Conservation (phyloP, 2,888 invertebrate genomes). For the Cabera pusaria region DNA sequence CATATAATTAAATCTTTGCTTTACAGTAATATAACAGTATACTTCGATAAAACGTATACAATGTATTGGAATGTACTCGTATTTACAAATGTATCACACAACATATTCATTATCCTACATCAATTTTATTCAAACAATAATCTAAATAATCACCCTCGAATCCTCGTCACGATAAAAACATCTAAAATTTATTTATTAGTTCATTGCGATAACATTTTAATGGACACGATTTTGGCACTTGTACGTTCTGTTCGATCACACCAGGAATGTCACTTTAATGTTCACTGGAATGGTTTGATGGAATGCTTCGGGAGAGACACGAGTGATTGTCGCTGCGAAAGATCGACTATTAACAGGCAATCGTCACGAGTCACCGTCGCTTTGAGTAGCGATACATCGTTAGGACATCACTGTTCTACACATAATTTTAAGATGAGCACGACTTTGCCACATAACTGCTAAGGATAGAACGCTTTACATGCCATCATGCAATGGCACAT, state of each 20-base stretch:
- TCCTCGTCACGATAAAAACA: no score
- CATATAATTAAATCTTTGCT: constrained; percentile 21
- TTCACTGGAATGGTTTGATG: constrained; percentile 33
- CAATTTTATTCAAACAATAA: constrained; percentile 31
- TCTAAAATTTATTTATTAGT: constrained; percentile 52
- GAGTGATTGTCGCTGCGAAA: no score
- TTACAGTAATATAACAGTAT: constrained; percentile 44
- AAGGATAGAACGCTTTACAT: no score
- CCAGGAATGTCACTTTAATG: constrained; percentile 34
- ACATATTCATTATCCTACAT: constrained; percentile 37
- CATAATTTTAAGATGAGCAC: no score
- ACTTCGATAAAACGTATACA: constrained; percentile 68
- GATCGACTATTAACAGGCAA: no score
- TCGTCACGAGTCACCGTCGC: no score
- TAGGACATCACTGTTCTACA: no score
- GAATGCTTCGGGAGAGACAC: constrained; percentile 28
- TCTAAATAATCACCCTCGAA: constrained; percentile 42
- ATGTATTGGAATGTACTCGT: constrained; percentile 45
- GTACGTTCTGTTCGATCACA: constrained; percentile 36
- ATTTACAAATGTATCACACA: constrained; percentile 69
- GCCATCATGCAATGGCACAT: no score
- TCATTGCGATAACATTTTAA: constrained; percentile 61
- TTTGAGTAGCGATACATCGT: no score
- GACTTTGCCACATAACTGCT: no score
- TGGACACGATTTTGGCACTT: constrained; percentile 77